Base-by-base conservation (phyloP, 2,113 vertebrate genomes). In the Carassius carassius region DNA sequence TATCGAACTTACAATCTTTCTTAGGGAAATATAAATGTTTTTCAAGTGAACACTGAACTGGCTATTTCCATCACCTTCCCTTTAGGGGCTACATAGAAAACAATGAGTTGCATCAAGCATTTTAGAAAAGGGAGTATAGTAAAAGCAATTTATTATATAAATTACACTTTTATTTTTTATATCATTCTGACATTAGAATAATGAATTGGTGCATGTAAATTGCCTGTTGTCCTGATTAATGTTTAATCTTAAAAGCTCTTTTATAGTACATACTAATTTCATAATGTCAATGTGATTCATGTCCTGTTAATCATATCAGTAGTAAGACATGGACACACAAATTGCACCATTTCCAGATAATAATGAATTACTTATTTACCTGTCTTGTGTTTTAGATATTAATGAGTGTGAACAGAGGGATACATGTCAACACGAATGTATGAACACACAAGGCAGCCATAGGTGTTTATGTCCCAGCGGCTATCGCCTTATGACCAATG, bases 321-420 rank as follows among this genome's bases (percentile, higher is more conserved):
- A 19, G 32, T 35, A 21, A 37, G 67, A 10, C 17, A 37, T 11
- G 67, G 17, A 19, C 29, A 11, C 67, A 21, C 67, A 21, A 2
- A n/a, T 41, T 19, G 32, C 67, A 47, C n/a, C 11, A 73, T 73
- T 74, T 74, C 5, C 12, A 14, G 41, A 41, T 41, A 8, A 41
- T 8, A 41, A n/a, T 3, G 1, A n/a, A 74, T 74, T 49, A 47
- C n/a, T 73, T 47, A 41, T 44, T 77, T 17, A 6, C 82, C 9
- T 21, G 41, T 83, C 37, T 80, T 81, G 23, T 86, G 4, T 89
- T 37, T 29, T 94, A 99, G 98, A 99, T 90, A 95, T 99, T 7
- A 95, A 99, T 81, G 98, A 99, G 89, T 99, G 98, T 93, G 96
- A 98, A 89, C 94, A 93, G 85, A 95, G 94, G 85, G 96, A 97